Conservation (phyloP, 2,113 vertebrate genomes). For the Nicator chloris region DNA sequence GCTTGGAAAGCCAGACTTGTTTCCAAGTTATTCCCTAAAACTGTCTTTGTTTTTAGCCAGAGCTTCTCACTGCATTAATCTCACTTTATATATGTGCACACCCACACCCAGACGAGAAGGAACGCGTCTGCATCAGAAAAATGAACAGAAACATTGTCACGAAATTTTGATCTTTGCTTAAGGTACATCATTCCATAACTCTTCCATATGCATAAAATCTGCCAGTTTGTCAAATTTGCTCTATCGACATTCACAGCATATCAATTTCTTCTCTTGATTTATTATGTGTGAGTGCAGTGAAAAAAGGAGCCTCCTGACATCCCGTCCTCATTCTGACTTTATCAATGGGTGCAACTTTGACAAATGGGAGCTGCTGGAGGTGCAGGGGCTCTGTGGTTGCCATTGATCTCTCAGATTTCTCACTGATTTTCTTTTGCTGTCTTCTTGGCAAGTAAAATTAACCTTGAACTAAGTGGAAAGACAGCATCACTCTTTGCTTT, state of each 20-base stretch:
- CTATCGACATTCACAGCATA: neutral
- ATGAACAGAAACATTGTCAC: neutral
- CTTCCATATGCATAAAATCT: neutral
- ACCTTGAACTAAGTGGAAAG: slow-evolving; percentile 20
- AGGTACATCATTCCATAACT: neutral
- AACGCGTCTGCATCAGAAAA: neutral
- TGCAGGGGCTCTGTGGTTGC: neutral
- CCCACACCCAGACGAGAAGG: neutral
- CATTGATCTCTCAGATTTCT: neutral
- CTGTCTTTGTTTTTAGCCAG: neutral
- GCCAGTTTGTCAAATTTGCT: neutral
- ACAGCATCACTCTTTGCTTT: neutral
- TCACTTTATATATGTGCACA: neutral
- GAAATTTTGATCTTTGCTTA: neutral
- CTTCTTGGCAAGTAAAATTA: slow-evolving; percentile 6
- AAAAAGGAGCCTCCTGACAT: neutral
- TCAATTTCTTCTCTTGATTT: neutral
- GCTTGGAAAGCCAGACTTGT: neutral
- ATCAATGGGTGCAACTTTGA: slow-evolving; percentile 40
- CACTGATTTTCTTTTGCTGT: neutral
- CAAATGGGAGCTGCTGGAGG: slow-evolving; percentile 32
- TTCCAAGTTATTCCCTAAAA: neutral
- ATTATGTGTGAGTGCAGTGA: neutral
- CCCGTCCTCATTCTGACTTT: slow-evolving; percentile 36
- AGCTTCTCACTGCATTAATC: neutral